Evolutionary conservation across 2,888 invertebrate genomes (phyloP), one percentile per base, ranked within the genome.

Genomic region (Willowsia nigromaculata): DNA sequence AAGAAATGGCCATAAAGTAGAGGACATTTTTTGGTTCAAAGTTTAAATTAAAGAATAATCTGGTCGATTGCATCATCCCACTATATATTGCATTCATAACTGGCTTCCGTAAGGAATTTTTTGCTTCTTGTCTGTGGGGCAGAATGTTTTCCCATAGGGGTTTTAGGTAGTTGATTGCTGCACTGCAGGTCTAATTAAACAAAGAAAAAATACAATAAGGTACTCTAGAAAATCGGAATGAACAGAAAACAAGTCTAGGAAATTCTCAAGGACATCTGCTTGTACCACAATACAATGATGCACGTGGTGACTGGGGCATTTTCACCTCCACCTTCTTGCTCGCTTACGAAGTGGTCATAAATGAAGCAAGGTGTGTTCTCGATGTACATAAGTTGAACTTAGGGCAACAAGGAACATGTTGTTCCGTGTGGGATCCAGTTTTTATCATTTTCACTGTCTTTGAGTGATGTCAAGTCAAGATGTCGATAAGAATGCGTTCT

Each of bases 341-440:
- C 56, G 27, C 25, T 59, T 9, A 37, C 37, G 9, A 37, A n/a
- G n/a, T n/a, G n/a, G n/a, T n/a, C n/a, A n/a, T n/a, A n/a, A n/a
- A n/a, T n/a, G 22, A 56, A 68, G 33, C 33, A 71, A 81, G 74
- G 56, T 15, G 74, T 74, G 71, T 71, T 3, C 83, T 84, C 15
- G 6, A 50, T 15, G 25, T 43, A 47, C 2, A 3, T 3, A 37
- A 33, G 78, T 22, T 3, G 27, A 74, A 50, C 30, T 74, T 50
- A 47, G 68, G 50, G 56, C 25, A 84, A 84, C 84, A 74, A 84
- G 40, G 37, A 71, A 53, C 11, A 50, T 82, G 65, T 71, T 71
- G 84, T 84, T 84, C 84, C 84, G 84, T 56, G 84, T 84, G 84
- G 84, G 84, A 84, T 84, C 84, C 50, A 84, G 84, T 84, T 84